phyloP scores from a whole-genome alignment of 2,888 invertebrate genomes.

The Andricus quercusramuli region DNA sequence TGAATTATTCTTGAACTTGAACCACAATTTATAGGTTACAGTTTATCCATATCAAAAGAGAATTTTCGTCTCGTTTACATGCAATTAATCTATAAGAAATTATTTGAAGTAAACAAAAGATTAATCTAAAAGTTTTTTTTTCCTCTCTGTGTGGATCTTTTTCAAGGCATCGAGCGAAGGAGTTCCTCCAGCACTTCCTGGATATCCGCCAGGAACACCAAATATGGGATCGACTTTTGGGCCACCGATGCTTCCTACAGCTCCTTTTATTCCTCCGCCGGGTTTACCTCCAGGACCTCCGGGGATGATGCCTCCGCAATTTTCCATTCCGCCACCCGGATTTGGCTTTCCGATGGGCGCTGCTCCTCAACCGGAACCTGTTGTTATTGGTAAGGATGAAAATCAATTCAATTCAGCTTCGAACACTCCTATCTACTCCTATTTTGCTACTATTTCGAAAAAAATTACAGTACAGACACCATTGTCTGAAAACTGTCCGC shows the following conservation, averaged over 20 bases:
- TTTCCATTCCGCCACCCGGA: slow-evolving; percentile 90
- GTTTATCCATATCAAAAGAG: neutral
- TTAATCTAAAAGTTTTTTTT: neutral
- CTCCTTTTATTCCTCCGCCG: slow-evolving; percentile 74
- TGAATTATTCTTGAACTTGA: neutral
- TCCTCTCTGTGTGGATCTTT: neutral
- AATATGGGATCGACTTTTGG: slow-evolving; percentile 70
- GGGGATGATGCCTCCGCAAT: slow-evolving; percentile 84
- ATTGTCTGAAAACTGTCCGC: too few relatives aligned
- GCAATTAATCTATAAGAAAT: neutral
- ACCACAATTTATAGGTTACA: neutral
- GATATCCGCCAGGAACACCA: slow-evolving; percentile 72
- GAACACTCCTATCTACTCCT: neutral
- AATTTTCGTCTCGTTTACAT: slow-evolving; percentile 11
- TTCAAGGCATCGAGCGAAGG: slow-evolving; percentile 75
- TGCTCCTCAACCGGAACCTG: slow-evolving; percentile 69
- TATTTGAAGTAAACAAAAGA: neutral
- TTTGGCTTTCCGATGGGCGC: slow-evolving; percentile 80
- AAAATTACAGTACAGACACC: too few relatives aligned
- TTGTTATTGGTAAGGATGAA: slow-evolving; percentile 70
- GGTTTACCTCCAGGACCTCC: slow-evolving; percentile 75
- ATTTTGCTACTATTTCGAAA: too few relatives aligned
- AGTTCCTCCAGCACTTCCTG: slow-evolving; percentile 72
- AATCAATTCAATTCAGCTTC: neutral
- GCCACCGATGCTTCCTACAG: slow-evolving; percentile 72